Evolutionary conservation across 2,888 invertebrate species (phyloP).

Genomic region (Psylliodes chrysocephalus): DNA sequence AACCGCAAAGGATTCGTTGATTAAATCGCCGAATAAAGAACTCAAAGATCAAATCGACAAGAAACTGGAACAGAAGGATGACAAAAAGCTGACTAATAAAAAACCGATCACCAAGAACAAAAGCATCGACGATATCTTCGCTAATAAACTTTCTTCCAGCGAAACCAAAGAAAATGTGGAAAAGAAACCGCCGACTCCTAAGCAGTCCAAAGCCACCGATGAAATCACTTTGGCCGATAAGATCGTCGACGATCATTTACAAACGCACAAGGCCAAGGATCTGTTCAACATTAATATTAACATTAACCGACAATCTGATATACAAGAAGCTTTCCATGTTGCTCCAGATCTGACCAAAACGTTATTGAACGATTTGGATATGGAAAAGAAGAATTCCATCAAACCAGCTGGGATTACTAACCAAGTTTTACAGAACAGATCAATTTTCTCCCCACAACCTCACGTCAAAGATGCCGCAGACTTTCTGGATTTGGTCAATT

Average conservation of each 20-base stretch:
- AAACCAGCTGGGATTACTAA: slow-evolving; percentile 42
- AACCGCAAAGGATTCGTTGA: slow-evolving; percentile 33
- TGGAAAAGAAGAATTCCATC: slow-evolving; percentile 47
- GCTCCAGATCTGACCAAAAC: slow-evolving; percentile 42
- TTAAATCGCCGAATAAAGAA: slow-evolving; percentile 52
- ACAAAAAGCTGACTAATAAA: slow-evolving; percentile 33
- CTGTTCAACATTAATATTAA: slow-evolving; percentile 35
- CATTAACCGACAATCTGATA: slow-evolving; percentile 34
- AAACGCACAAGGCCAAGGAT: slow-evolving; percentile 48
- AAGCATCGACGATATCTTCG: slow-evolving; percentile 52
- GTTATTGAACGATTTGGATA: slow-evolving; percentile 43
- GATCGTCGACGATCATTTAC: slow-evolving; percentile 58
- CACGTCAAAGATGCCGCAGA: slow-evolving; percentile 68
- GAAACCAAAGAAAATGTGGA: slow-evolving; percentile 53
- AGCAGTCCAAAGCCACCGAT: slow-evolving; percentile 46
- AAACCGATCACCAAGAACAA: slow-evolving; percentile 46
- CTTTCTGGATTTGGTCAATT: slow-evolving; percentile 69
- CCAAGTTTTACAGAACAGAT: slow-evolving; percentile 66
- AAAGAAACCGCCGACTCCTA: slow-evolving; percentile 40
- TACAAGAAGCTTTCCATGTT: slow-evolving; percentile 37
- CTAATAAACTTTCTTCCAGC: slow-evolving; percentile 47
- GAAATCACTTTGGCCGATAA: slow-evolving; percentile 55
- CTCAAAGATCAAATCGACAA: slow-evolving; percentile 47
- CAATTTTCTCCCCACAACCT: slow-evolving; percentile 79
- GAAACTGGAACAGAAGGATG: slow-evolving; percentile 44